phyloP scores from a whole-genome alignment of 2,888 invertebrate species.

The Conistra vaccinii region DNA sequence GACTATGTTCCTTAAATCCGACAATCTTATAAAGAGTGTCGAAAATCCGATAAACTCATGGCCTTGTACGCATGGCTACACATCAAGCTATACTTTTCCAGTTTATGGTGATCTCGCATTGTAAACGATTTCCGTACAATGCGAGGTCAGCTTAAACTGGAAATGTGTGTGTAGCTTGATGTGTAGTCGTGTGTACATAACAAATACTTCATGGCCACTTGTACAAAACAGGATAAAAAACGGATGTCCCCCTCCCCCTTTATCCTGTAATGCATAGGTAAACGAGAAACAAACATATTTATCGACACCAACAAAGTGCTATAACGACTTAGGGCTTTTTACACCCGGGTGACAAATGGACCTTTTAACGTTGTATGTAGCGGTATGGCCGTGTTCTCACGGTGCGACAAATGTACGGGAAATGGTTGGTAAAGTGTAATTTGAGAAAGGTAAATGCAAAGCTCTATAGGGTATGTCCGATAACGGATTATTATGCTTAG shows the following conservation, averaged over 20 bases:
- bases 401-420: conserved; percentile 15
- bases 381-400: conserved; percentile 18
- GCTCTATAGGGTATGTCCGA: background rate
- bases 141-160: no score
- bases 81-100: no score
- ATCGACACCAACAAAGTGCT: conserved; percentile 61
- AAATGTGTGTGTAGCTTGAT: no score
- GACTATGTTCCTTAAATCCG: background rate
- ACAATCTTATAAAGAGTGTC: background rate
- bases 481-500: background rate
- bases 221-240: conserved; percentile 35
- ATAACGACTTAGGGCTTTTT: conserved; percentile 59
- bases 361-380: conserved; percentile 64
- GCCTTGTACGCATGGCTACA: no score
- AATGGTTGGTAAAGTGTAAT: conserved; percentile 19
- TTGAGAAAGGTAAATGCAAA: background rate
- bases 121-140: no score
- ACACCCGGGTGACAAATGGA: conserved; percentile 64
- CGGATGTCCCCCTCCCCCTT: conserved; percentile 5
- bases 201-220: conserved; percentile 9
- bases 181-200: conserved; percentile 25
- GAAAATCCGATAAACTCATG: background rate
- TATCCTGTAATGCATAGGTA: conserved; percentile 36
- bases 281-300: conserved; percentile 61
- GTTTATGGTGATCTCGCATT: no score